Percentiles rank a stretch among this genome's conserved stretches.
Conservation (phyloP, 1,140 invertebrate genomes). For the Popillia japonica region DNA sequence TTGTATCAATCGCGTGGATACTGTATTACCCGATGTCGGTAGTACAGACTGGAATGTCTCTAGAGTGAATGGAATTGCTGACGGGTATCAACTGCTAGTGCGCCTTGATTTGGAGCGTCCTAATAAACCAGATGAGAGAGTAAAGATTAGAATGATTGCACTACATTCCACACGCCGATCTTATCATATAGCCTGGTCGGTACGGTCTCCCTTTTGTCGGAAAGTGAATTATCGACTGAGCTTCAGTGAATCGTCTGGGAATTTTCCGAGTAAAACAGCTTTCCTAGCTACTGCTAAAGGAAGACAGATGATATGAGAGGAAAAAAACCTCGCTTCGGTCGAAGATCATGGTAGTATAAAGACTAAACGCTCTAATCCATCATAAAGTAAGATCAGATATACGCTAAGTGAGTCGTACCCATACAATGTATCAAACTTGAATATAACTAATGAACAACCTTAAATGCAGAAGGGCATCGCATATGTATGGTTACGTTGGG, state of each 20-base stretch:
- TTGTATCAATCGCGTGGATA: neutral
- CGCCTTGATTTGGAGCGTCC: constrained; percentile 43
- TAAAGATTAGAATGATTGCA: constrained; percentile 48
- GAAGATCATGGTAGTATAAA: neutral
- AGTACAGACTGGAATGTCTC: neutral
- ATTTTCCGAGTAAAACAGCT: neutral
- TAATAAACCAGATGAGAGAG: constrained; percentile 48
- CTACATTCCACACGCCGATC: constrained; percentile 47
- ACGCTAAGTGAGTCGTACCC: neutral
- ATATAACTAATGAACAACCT: no score
- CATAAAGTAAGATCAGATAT: neutral
- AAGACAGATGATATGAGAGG: neutral
- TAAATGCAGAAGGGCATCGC: no score
- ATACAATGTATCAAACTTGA: no score
- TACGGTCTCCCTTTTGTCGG: constrained; percentile 40
- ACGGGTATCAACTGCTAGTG: constrained; percentile 2
- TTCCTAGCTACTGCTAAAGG: neutral
- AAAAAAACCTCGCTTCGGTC: neutral
- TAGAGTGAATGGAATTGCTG: neutral
- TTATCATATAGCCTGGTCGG: constrained; percentile 43
- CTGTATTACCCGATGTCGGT: neutral
- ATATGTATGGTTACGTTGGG: neutral
- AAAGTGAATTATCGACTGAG: constrained; percentile 48
- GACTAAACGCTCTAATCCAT: neutral
- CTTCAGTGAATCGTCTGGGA: constrained; percentile 40